Conservation (phyloP, 2,113 vertebrate genomes). For the Brachyhypopomus occidentalis region DNA sequence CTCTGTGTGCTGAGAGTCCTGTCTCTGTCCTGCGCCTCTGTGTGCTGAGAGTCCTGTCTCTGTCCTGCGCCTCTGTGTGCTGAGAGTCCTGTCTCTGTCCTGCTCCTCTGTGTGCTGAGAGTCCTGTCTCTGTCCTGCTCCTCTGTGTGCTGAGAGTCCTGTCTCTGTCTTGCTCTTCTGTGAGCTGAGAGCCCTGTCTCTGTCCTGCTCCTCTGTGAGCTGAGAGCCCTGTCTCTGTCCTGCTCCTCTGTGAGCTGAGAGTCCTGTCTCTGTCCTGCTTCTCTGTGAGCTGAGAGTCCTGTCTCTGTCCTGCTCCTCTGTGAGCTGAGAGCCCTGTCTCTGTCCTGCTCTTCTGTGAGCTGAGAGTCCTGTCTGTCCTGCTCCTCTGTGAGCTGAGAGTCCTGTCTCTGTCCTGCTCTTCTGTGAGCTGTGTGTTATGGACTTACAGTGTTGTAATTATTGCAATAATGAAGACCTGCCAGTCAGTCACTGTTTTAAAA, state of each 20-base stretch:
- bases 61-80: neutral
- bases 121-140: slow-evolving; percentile 8
- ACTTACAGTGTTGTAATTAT: neutral
- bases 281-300: too few relatives aligned
- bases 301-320: too few relatives aligned
- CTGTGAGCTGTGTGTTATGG: too few relatives aligned
- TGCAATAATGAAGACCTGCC: neutral
- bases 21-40: too few relatives aligned
- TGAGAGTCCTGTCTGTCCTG: too few relatives aligned
- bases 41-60: too few relatives aligned
- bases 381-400: neutral
- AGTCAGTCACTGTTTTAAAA: neutral
- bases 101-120: neutral
- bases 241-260: too few relatives aligned
- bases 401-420: neutral
- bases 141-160: neutral
- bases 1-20: too few relatives aligned
- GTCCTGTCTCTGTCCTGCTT: too few relatives aligned
- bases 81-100: neutral
- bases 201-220: neutral
- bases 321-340: too few relatives aligned
- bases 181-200: neutral
- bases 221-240: neutral
- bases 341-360: too few relatives aligned
- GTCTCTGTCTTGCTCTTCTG: neutral